Evolutionary conservation across 2,888 invertebrate genomes (phyloP).

Genomic region (Atrina japonica): DNA sequence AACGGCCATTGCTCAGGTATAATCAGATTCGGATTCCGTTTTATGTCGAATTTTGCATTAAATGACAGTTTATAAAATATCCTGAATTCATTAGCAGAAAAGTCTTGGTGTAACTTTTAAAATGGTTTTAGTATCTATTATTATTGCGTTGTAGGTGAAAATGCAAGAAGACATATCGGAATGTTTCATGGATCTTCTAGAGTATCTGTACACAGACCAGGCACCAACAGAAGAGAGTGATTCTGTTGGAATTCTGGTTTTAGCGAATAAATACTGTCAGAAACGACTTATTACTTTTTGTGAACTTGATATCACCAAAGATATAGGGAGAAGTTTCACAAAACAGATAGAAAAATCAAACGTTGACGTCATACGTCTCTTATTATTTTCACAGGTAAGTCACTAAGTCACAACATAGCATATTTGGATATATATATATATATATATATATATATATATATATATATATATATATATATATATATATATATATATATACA

Average conservation of each 20-base stretch:
- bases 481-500: no score
- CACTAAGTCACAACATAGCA: not conserved
- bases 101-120: no score
- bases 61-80: no score
- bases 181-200: conserved; percentile 71
- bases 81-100: no score
- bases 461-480: no score
- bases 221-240: conserved; percentile 74
- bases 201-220: conserved; percentile 78
- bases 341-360: conserved; percentile 73
- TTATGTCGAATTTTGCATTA: no score
- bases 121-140: no score
- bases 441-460: not conserved
- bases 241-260: conserved; percentile 68
- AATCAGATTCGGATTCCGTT: not conserved
- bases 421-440: no score
- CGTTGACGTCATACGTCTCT: conserved; percentile 74
- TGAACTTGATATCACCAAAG: conserved; percentile 77
- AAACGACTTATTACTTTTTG: conserved; percentile 73
- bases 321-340: conserved; percentile 66
- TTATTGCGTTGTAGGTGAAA: conserved; percentile 50
- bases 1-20: conserved; percentile 47
- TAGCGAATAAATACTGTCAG: conserved; percentile 74
- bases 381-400: conserved; percentile 72
- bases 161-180: conserved; percentile 62